Conservation (phyloP, 2,113 vertebrate genomes). For the Podarcis raffonei region DNA sequence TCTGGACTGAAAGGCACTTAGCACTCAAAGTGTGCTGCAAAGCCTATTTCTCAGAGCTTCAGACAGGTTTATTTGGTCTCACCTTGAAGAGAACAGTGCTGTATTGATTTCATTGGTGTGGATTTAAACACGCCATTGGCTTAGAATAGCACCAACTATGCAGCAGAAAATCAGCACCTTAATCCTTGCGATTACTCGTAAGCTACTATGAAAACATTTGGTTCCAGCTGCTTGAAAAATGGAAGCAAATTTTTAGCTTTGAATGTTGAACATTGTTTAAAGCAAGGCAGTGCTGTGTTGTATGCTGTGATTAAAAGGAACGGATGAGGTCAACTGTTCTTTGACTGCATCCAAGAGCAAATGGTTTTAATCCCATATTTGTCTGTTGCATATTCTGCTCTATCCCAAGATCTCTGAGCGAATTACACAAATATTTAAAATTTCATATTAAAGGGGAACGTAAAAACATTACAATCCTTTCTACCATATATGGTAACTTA, state of each 20-base stretch:
- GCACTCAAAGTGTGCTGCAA: constrained; percentile 70
- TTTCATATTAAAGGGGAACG: background rate
- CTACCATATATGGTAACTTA: too few relatives aligned
- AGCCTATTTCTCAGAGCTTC: constrained; percentile 75
- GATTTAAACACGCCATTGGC: constrained; percentile 74
- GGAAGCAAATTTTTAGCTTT: constrained; percentile 15
- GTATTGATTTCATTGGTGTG: constrained; percentile 74
- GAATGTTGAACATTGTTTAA: constrained; percentile 5
- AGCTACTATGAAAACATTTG: constrained; percentile 1
- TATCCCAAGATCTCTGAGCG: background rate
- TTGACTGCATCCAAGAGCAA: background rate
- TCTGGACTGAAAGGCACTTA: constrained; percentile 76
- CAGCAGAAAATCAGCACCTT: constrained; percentile 63
- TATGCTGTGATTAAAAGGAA: background rate
- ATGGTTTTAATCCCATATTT: background rate
- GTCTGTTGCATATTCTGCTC: background rate
- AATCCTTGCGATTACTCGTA: constrained; percentile 54
- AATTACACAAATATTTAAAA: background rate
- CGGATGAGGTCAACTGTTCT: background rate
- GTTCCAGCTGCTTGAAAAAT: constrained; percentile 3
- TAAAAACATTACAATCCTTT: background rate
- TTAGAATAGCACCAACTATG: constrained; percentile 71
- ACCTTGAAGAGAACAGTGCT: constrained; percentile 75
- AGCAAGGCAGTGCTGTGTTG: background rate
- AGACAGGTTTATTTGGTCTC: constrained; percentile 79